These are phyloP conservation scores for Gopherus flavomarginatus DNA, from an alignment of 2,113 vertebrate genomes.

Conservation along the genomic window DNA sequence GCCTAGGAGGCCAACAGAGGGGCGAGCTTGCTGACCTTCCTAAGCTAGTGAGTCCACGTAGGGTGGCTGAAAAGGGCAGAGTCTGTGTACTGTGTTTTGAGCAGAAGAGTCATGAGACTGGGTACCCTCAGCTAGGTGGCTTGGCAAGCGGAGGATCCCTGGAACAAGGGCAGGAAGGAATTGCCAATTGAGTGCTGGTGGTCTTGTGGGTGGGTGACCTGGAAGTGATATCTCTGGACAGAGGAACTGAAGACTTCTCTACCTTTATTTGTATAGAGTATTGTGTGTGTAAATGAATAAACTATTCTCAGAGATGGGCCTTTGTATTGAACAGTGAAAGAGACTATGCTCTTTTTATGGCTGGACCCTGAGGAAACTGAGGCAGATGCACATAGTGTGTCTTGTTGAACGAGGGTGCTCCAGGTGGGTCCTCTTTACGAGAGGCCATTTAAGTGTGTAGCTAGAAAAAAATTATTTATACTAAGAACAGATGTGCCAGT, in stretches of 20 bases:
- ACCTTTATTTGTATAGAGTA: neutral
- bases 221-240: neutral
- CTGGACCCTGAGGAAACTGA: neutral
- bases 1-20: too few species aligned
- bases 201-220: neutral
- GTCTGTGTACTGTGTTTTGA: neutral
- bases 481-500: neutral
- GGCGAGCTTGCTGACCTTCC: too few species aligned
- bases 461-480: neutral
- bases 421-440: neutral
- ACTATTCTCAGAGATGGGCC: neutral
- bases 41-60: neutral
- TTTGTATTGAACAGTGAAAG: too few species aligned
- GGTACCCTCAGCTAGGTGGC: neutral
- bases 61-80: neutral
- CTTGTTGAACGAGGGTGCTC: neutral
- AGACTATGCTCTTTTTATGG: neutral
- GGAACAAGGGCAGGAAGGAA: neutral
- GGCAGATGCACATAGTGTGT: neutral
- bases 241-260: neutral
- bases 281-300: neutral
- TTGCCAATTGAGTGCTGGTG: neutral
- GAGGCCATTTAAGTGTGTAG: neutral
- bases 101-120: neutral
- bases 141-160: neutral